These are phyloP conservation scores for Acipenser oxyrinchus DNA, from an alignment of 2,797 vertebrate species.

Conservation along the genomic window DNA sequence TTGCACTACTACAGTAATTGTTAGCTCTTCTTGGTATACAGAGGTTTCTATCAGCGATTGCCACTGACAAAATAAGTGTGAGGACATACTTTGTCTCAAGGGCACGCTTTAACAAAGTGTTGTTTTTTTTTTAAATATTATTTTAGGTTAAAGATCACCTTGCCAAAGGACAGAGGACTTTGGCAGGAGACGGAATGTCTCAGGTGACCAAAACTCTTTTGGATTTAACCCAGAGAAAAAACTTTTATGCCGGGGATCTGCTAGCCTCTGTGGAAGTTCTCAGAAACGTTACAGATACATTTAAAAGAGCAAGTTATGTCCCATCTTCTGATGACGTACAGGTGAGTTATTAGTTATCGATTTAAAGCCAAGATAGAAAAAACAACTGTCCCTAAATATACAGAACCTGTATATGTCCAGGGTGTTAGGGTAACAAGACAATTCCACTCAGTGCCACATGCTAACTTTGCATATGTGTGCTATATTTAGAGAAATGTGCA, in stretches of 20 bases:
- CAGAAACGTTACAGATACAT: constrained; percentile 94
- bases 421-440: no score
- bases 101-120: no score
- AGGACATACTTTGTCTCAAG: no score
- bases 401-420: no score
- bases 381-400: no score
- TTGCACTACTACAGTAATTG: no score
- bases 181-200: constrained; percentile 95
- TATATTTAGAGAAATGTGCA: no score
- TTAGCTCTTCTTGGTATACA: no score
- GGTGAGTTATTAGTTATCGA: constrained; percentile 60
- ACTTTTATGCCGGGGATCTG: constrained; percentile 94
- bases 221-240: constrained; percentile 94
- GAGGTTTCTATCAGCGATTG: no score
- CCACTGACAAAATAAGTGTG: no score
- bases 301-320: constrained; percentile 93
- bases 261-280: constrained; percentile 96
- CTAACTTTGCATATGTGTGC: no score
- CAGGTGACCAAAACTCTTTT: constrained; percentile 93
- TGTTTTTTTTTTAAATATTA: constrained; percentile 25
- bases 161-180: constrained; percentile 86
- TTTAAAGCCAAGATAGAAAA: constrained; percentile 30
- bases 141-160: constrained; percentile 94
- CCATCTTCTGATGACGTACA: constrained; percentile 95
- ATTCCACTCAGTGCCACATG: no score